Base-by-base conservation (phyloP, 2,113 vertebrate species). In the Struthidea cinerea region DNA sequence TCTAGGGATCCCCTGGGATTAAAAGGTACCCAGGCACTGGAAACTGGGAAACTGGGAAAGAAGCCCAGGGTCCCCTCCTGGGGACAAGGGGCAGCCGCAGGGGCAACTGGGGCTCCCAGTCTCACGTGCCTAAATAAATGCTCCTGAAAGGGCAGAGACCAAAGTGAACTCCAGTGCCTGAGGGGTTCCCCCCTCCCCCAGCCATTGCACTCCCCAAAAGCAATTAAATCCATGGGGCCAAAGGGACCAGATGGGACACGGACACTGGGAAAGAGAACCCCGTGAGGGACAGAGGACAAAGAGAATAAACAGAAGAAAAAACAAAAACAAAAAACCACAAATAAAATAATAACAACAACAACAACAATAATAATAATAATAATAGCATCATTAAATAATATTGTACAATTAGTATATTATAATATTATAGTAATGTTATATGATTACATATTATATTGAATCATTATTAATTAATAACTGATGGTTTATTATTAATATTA, bases 131-230 rank as follows among this genome's bases (percentile, higher is more conserved):
- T 15, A 16, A 67, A 61, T 26, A 50, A 61, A 61, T 6, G 8
- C 11, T 67, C 10, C 41, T 47, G 33, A 16, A 41, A n/a, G 32
- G 16, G 15, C n/a, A 82, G 42, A 75, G 30, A 26, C 6, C 50
- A 42, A 3, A 0, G 0, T 2, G 22, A 70, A 21, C 8, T 30
- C 23, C 5, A 3, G 35, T 28, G 63, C 22, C 26, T 2, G 10
- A 75, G 65, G 57, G 32, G 7, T 14, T 84, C 3, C 17, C 13
- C 37, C 8, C 46, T 12, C 27, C 22, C 28, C 11, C 30, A 80
- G 28, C 6, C 24, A 23, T 30, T 73, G 83, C 33, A 22, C 30
- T 68, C 32, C 33, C 32, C 46, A 11, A 49, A 88, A 55, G 3
- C 15, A 15, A 26, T 41, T 24, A 56, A 82, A 84, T 55, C 32